Base-by-base conservation (phyloP, 2,888 invertebrate genomes). In the Eupithecia centaureata region DNA sequence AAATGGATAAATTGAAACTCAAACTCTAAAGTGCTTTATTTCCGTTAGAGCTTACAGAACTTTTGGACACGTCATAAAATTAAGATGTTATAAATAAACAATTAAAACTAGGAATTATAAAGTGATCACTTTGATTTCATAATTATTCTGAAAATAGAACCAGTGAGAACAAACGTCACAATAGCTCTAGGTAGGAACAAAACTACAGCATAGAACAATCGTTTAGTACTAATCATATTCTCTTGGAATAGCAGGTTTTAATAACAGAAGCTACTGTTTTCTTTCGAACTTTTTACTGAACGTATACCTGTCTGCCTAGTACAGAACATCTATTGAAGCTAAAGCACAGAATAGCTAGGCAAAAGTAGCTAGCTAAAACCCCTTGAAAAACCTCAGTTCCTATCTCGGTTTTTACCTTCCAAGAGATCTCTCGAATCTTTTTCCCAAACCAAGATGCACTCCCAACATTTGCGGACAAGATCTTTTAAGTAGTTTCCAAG, bases 401-500 rank as follows among this genome's bases (percentile, higher is more conserved):
- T 33, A n/a, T 25, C 47, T 58, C 51, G 33, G 33, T 51, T 62
- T 35, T 30, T 28, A 56, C 25, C 42, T 30, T 61, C 22, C 22
- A 22, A 47, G 47, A 47, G 18, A 52, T 52, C 15, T 59, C 54
- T 13, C 25, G 61, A 62, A 59, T 57, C 47, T 65, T 61, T 65
- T 60, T 18, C 59, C 54, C 30, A 38, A 61, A 58, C 70, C 52
- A 66, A 66, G 57, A 63, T 64, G 60, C 65, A 42, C 59, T 69
- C 61, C 63, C 28, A 57, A 61, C 58, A 63, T 52, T 70, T 52
- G 69, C 52, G 63, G 70, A 70, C 69, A 61, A 62, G 63, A 70
- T 70, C 70, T 69, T 69, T 65, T 66, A 70, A 70, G 70, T 70
- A 70, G 66, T 70, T 66, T 67, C 57, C 71, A 68, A 73, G 71